Evolutionary conservation across 2,113 vertebrate species (phyloP).

Genomic region (Neogale vison): DNA sequence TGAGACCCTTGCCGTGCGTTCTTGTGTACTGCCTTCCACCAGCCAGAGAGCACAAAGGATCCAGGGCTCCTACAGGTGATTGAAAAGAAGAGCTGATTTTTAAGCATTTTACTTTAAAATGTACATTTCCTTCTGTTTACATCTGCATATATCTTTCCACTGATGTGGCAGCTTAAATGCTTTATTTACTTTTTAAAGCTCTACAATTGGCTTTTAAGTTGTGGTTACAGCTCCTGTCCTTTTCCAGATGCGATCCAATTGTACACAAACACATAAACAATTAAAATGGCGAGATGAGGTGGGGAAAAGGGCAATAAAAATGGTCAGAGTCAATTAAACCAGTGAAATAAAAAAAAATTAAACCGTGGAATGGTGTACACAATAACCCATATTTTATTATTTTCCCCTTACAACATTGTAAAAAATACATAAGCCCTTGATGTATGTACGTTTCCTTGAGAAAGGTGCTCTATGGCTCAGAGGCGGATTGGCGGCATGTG

Average conservation of each 20-base stretch:
- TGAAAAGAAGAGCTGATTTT: conserved; percentile 58
- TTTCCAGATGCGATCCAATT: conserved; percentile 77
- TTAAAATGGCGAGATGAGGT: conserved; percentile 76
- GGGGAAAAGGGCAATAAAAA: conserved; percentile 74
- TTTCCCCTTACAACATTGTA: conserved; percentile 83
- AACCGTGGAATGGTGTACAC: conserved; percentile 72
- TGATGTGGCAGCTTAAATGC: conserved; percentile 79
- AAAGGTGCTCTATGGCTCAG: conserved; percentile 85
- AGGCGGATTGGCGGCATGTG: conserved; percentile 85
- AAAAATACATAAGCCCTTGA: conserved; percentile 88
- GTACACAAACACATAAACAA: conserved; percentile 79
- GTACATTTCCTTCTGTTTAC: conserved; percentile 70
- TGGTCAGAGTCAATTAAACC: conserved; percentile 81
- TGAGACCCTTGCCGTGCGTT: neutral
- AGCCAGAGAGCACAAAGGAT: neutral
- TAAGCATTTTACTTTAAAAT: conserved; percentile 67
- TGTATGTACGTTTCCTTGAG: conserved; percentile 86
- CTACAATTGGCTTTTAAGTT: conserved; percentile 79
- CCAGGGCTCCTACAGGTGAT: conserved; percentile 18
- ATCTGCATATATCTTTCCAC: conserved; percentile 74
- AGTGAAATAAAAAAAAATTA: conserved; percentile 85
- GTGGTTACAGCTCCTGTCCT: conserved; percentile 79
- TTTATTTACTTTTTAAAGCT: conserved; percentile 81
- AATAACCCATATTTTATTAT: conserved; percentile 87
- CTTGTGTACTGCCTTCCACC: neutral